These are phyloP conservation scores for Artemisiospiza belli DNA, from an alignment of 2,113 vertebrate genomes.

Conservation along the genomic window DNA sequence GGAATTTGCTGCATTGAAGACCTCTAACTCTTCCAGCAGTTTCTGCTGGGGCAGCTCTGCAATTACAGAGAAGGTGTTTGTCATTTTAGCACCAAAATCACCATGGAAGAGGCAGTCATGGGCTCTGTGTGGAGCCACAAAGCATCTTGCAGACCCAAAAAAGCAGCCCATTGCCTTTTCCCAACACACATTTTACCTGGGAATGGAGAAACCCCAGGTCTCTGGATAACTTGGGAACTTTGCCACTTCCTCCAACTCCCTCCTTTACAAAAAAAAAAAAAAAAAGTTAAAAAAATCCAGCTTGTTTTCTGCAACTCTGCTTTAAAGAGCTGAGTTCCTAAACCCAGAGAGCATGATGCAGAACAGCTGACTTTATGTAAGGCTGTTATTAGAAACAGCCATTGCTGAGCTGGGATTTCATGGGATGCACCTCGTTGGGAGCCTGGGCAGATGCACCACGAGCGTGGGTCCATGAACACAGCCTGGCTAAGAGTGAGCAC, in stretches of 20 bases:
- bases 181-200: background rate
- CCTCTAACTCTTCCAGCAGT: background rate
- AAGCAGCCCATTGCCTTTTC: background rate
- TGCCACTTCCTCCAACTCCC: background rate
- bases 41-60: background rate
- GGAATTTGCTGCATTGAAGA: background rate
- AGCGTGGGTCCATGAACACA: background rate
- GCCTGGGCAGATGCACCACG: background rate
- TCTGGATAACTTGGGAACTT: background rate
- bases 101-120: background rate
- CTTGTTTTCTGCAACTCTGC: conserved; percentile 9
- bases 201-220: background rate
- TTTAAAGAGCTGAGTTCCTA: background rate
- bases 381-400: conserved; percentile 59
- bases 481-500: background rate
- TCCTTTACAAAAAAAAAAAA: background rate
- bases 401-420: background rate
- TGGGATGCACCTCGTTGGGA: background rate
- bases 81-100: background rate
- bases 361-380: conserved; percentile 54
- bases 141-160: background rate
- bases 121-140: background rate
- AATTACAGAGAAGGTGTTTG: background rate
- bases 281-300: background rate
- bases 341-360: background rate